Evolutionary conservation across 2,113 vertebrate genomes (phyloP), one percentile per base, ranked within the genome.

Genomic region (Tinamus guttatus): DNA sequence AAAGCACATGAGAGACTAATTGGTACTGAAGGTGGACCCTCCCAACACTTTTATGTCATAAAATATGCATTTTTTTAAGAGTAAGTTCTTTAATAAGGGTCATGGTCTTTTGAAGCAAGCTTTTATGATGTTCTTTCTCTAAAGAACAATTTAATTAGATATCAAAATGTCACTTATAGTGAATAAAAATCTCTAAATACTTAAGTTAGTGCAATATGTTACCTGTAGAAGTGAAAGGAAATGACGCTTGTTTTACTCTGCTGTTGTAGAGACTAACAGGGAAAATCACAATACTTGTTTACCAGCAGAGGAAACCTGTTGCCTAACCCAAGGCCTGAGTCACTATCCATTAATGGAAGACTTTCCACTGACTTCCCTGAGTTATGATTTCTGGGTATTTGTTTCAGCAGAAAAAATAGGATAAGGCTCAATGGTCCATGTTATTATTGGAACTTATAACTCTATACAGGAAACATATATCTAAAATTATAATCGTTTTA

Each of bases 141-240:
- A 91, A 87, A 94, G 77, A 95, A 95, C 83, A 93, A 94, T 87
- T 92, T 93, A 96, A 93, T 89, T 95, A 89, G 88, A 63, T 90
- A 94, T 89, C 90, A 97, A 96, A 96, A 96, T 93, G 81, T 94
- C 78, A 96, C 59, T 36, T 79, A 19, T 40, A 89, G 22, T 92
- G 78, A 94, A 94, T 92, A 94, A 96, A 32, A 85, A 85, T 78
- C 45, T 80, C 74, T 84, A 89, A 91, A 93, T 74, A 81, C 71
- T 92, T 79, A 92, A 86, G 36, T 78, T 56, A 74, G 62, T 95
- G 24, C 18, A 85, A 14, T 64, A 5, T 28, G 69, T 77, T 65
- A 67, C 36, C 62, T 70, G 17, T 40, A 73, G 32, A 75, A 73
- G 2, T 92, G 28, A 63, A 59, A 73, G 9, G 16, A n/a, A 59